Conservation (phyloP, 1,140 invertebrate species). For the Musca vetustissima region DNA sequence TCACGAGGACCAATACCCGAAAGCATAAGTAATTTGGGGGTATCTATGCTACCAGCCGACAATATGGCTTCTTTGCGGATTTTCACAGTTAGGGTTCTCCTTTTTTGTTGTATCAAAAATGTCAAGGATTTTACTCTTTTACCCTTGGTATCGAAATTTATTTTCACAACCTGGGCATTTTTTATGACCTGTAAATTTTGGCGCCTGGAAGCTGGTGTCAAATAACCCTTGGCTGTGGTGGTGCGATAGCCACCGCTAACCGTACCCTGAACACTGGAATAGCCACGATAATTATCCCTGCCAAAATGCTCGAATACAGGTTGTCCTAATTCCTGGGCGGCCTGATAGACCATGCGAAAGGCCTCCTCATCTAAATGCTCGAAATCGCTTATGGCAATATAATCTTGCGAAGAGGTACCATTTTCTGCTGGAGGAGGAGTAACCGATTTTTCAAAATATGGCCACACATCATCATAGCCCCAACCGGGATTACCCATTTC, state of each 20-base stretch:
- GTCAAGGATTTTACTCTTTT: conserved; percentile 64
- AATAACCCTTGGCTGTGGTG: conserved; percentile 59
- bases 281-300: conserved; percentile 55
- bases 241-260: conserved; percentile 59
- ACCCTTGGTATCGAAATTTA: conserved; percentile 62
- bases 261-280: conserved; percentile 48
- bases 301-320: conserved; percentile 58
- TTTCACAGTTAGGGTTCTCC: background rate
- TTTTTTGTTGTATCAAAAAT: conserved; percentile 58
- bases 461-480: conserved; percentile 75
- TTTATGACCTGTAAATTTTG: conserved; percentile 73
- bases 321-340: conserved; percentile 45
- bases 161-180: conserved; percentile 65
- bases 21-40: conserved; percentile 78
- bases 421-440: conserved; percentile 33
- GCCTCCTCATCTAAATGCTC: conserved; percentile 29
- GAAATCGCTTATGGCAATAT: conserved; percentile 60
- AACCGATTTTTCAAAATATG: conserved; percentile 75
- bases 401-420: conserved; percentile 42
- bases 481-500: conserved; percentile 72
- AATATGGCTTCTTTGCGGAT: conserved; percentile 62
- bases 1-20: conserved; percentile 74
- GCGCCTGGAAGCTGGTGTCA: conserved; percentile 52
- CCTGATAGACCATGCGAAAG: conserved; percentile 48
- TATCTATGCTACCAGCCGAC: conserved; percentile 72